These are phyloP conservation scores for Cephonodes hylas DNA, from an alignment of 2,888 invertebrate species.

Conservation along the genomic window DNA sequence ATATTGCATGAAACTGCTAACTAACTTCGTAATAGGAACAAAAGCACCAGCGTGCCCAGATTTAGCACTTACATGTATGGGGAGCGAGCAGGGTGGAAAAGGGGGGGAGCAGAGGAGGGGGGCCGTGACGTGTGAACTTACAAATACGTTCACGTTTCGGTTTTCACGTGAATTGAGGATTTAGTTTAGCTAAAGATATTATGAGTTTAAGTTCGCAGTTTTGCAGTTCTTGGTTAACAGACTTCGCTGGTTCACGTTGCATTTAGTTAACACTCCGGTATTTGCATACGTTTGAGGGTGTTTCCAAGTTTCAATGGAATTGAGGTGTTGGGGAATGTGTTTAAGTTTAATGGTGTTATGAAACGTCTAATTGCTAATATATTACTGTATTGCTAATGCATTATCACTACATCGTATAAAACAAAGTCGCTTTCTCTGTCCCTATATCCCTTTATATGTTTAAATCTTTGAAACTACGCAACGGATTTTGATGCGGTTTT, in stretches of 20 bases:
- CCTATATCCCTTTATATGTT: no score
- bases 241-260: no score
- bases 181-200: not conserved
- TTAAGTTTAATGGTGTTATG: no score
- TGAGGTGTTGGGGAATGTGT: not conserved
- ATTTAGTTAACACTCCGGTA: no score
- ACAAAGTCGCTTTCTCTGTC: no score
- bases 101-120: not conserved
- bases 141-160: not conserved
- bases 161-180: conserved; percentile 7
- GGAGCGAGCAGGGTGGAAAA: not conserved
- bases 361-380: no score
- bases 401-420: no score
- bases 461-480: no score
- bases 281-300: no score
- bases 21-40: conserved; percentile 25
- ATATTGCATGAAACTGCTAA: not conserved
- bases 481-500: no score
- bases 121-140: not conserved
- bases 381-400: no score
- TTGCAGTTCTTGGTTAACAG: not conserved
- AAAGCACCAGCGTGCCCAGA: conserved; percentile 14
- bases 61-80: conserved; percentile 14
- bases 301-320: not conserved
- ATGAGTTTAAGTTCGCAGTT: not conserved